phyloP scores from a whole-genome alignment of 1,140 invertebrate genomes.

The Aphelenchoides fujianensis region DNA sequence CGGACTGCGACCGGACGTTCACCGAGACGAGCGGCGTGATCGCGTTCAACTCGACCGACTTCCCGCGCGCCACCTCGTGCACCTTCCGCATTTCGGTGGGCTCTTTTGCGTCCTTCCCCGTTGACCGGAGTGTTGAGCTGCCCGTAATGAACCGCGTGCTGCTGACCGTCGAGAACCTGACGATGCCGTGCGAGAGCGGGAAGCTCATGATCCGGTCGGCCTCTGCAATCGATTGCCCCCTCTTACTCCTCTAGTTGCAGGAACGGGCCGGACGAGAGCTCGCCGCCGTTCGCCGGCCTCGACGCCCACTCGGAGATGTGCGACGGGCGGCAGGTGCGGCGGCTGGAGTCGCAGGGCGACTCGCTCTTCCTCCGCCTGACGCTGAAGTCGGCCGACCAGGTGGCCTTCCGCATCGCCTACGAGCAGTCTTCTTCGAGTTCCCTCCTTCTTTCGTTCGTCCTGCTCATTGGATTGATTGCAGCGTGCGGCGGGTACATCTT shows the following conservation, averaged over 20 bases:
- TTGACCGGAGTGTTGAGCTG: slow-evolving; percentile 35
- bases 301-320: slow-evolving; percentile 51
- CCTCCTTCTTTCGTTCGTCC: not conserved
- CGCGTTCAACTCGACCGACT: slow-evolving; percentile 40
- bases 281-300: slow-evolving; percentile 48
- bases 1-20: slow-evolving; percentile 54
- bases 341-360: slow-evolving; percentile 48
- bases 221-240: not conserved
- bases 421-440: slow-evolving; percentile 39
- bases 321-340: slow-evolving; percentile 22
- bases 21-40: slow-evolving; percentile 40
- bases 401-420: slow-evolving; percentile 59
- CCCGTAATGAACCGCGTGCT: slow-evolving; percentile 42
- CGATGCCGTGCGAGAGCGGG: slow-evolving; percentile 44
- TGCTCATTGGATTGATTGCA: slow-evolving; percentile 30
- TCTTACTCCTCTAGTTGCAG: slow-evolving; percentile 17
- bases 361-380: slow-evolving; percentile 39
- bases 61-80: slow-evolving; percentile 37
- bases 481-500: slow-evolving; percentile 64
- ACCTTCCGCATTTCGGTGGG: slow-evolving; percentile 49
- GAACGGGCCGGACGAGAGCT: slow-evolving; percentile 44
- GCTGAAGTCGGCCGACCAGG: slow-evolving; percentile 53
- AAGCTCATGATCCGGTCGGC: slow-evolving; percentile 41
- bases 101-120: not conserved
- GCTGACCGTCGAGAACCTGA: slow-evolving; percentile 44